Base-by-base conservation (phyloP, 1,140 invertebrate genomes). In the Harpegnathos saltator region DNA sequence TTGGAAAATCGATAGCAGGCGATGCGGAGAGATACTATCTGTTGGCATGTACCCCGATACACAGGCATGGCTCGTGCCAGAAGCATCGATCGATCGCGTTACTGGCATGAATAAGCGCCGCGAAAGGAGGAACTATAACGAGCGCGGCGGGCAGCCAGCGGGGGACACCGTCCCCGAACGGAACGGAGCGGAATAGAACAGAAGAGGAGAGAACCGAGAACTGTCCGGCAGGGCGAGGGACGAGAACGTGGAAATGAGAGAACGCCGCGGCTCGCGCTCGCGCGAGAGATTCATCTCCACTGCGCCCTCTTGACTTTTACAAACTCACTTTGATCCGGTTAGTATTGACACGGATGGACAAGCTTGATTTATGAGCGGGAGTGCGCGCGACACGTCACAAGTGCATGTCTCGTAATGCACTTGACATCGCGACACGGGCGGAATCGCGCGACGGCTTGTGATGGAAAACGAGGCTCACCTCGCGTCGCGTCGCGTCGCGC, bases 111-210 rank as follows among this genome's bases (percentile, higher is more conserved):
- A 69, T 69, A 69, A 78, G 75, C 63, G 33, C 75, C 52, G 29
- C 75, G 75, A 58, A 78, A 78, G 75, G 75, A 85, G 84, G 85
- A 87, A 87, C 85, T 88, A 80, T 85, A 82, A 84, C 87, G 66
- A 80, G 63, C 33, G 59, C 29, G 5, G 15, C 19, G 33, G 74
- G 11, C 48, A 52, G 77, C 38, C 38, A 44, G n/a, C n/a, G 38
- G 38, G 38, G 38, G 9, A 44, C 38, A 44, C 38, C 29, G 5
- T 33, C 5, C 29, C 29, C 29, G 58, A 62, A 52, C 11, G 44
- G 66, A 26, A 58, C 26, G 29, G 14, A 7, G 26, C 4, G 17
- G 26, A 19, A 74, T 33, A 14, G 75, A 19, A 38, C 15, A 38
- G 38, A n/a, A n/a, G n/a, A n/a, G n/a, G n/a, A n/a, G n/a, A n/a